Conservation (phyloP, 2,888 invertebrate genomes). For the Vandiemenella viatica region DNA sequence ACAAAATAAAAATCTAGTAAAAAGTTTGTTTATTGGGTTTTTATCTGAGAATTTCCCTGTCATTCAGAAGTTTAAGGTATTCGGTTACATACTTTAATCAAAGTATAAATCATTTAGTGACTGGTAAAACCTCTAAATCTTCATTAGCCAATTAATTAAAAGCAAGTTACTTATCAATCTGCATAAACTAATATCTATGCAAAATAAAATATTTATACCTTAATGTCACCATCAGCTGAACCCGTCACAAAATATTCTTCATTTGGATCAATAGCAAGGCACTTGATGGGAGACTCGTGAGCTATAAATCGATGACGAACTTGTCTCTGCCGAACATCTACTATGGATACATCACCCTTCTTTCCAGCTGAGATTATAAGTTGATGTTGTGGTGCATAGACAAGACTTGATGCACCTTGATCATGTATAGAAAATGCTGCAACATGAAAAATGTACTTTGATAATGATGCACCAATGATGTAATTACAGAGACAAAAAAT, state of each 20-base stretch:
- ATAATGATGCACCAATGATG: not conserved
- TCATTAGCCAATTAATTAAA: not conserved
- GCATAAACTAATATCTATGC: not conserved
- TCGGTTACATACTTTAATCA: no score
- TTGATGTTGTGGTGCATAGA: constrained; percentile 86
- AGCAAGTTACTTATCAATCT: not conserved
- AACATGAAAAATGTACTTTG: constrained; percentile 18
- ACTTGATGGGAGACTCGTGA: constrained; percentile 88
- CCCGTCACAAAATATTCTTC: constrained; percentile 96
- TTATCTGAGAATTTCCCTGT: no score
- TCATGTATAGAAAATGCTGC: constrained; percentile 87
- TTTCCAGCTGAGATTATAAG: constrained; percentile 91
- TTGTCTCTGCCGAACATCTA: constrained; percentile 83
- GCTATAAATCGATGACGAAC: constrained; percentile 76
- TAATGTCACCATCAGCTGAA: constrained; percentile 82
- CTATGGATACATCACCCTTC: constrained; percentile 90
- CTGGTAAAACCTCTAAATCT: no score
- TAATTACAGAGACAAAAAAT: not conserved
- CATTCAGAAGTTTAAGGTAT: no score
- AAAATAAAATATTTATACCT: constrained; percentile 37
- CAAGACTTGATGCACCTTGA: constrained; percentile 77
- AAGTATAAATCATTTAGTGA: no score
- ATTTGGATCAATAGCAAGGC: constrained; percentile 82
- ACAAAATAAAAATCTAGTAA: no score
- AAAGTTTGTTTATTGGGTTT: no score